Conservation (phyloP, 2,113 vertebrate genomes). For the Gopherus evgoodei region DNA sequence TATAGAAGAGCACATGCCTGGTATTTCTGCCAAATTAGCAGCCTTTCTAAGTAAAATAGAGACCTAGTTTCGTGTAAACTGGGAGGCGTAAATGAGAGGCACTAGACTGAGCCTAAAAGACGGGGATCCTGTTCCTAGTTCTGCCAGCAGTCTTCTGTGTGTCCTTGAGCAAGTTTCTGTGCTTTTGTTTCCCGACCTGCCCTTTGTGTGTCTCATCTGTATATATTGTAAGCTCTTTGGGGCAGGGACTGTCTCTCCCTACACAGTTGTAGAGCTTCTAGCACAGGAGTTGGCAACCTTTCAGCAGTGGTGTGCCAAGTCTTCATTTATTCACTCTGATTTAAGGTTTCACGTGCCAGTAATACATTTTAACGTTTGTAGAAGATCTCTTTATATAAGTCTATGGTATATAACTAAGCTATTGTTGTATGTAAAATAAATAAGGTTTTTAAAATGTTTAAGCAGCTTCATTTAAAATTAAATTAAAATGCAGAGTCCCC, state of each 20-base stretch:
- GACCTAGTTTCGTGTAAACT: accelerated
- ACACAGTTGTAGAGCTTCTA: neutral
- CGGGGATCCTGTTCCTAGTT: neutral
- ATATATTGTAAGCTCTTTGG: neutral
- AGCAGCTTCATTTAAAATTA: no score
- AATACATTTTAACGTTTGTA: no score
- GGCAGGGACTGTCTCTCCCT: neutral
- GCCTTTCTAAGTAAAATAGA: neutral
- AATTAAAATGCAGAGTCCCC: no score
- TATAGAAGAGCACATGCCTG: accelerated
- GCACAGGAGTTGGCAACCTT: neutral
- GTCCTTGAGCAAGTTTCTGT: neutral
- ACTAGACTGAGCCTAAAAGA: neutral
- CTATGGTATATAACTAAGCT: no score
- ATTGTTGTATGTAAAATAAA: no score
- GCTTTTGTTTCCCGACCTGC: neutral
- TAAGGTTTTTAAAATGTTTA: no score
- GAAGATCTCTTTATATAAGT: no score
- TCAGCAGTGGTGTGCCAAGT: no score
- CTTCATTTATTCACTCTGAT: no score
- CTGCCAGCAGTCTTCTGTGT: neutral
- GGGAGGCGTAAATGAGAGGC: accelerated
- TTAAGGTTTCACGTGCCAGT: no score
- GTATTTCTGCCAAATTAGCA: neutral
- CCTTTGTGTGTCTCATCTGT: neutral